Base-by-base conservation (phyloP, 1,140 invertebrate species). In the Armadillidium nasatum region DNA sequence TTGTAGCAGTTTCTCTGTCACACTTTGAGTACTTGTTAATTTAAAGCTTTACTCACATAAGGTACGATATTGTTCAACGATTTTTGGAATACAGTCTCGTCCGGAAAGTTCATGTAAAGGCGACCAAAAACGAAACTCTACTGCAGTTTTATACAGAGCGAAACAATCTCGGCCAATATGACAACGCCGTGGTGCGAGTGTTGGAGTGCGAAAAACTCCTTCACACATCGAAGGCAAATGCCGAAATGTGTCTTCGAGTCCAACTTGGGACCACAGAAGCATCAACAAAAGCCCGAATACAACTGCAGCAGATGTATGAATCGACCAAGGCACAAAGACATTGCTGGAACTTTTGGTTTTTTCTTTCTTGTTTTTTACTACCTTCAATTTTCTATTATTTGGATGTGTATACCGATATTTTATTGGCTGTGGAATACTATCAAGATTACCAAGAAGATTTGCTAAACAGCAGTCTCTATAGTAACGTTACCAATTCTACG, bases 341-440 rank as follows among this genome's bases (percentile, higher is more conserved):
- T 21, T 81, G 80, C 50, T 81, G 80, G 80, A 81, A 81, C 54
- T 81, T 81, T 68, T 81, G 80, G 80, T 81, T 81, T 67, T 81
- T 81, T 69, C 73, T 81, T 11, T 81, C 80, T 0, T 81, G 80
- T 73, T 81, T 81, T 43, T 72, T 81, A 7, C 75, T 81, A 7
- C 80, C 80, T 10, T 81, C 80, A 9, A 75, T 81, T 4, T 81
- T 81, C 19, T 81, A 81, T 74, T 81, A 81, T 69, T 74, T 81
- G 22, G 80, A 81, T 54, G 80, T 81, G 0, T 81, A 81, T 54
- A 81, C 80, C 7, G 80, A 81, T 54, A 81, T 81, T 21, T 72
- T 81, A 9, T 71, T 81, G 72, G 80, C 80, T 21, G 80, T 81
- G 7, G 80, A 81, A 43, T 81, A 78, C 70, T 76, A 79, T 50